phyloP scores from a whole-genome alignment of 2,797 vertebrate species.

The Paratrypauchen microcephalus region DNA sequence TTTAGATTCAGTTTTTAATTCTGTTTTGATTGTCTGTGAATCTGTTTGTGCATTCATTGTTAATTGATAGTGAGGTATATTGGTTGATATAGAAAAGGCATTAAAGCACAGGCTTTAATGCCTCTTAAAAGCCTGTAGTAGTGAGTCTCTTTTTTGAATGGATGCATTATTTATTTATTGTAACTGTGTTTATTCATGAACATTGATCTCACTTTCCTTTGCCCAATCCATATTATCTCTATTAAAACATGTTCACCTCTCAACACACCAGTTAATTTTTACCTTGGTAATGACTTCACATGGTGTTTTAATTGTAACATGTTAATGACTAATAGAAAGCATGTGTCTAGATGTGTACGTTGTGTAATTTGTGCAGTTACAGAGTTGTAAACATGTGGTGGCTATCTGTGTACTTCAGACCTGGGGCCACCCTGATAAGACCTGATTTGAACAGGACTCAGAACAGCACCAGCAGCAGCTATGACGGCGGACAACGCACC shows the following conservation, averaged over 20 bases:
- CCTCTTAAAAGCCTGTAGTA: no score
- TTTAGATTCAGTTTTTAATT: not conserved
- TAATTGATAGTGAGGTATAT: not conserved
- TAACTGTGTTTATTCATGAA: not conserved
- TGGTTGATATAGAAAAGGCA: not conserved
- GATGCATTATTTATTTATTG: no score
- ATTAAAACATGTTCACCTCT: not conserved
- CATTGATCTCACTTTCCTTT: not conserved
- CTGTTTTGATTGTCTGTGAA: no score
- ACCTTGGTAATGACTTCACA: not conserved
- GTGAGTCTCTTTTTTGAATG: not conserved
- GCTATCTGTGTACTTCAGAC: conserved; percentile 66
- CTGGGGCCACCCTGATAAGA: conserved; percentile 35
- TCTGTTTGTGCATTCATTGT: not conserved
- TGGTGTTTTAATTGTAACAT: not conserved
- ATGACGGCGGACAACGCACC: conserved; percentile 76
- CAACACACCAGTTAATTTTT: not conserved
- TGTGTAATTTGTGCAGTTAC: not conserved
- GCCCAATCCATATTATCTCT: not conserved
- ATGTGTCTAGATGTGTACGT: not conserved
- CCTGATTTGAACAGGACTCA: conserved; percentile 23
- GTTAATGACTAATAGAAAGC: not conserved
- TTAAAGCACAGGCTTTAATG: no score
- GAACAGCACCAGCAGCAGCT: conserved; percentile 25
- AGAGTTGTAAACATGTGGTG: conserved; percentile 14